Evolutionary conservation across 2,888 invertebrate species (phyloP), one percentile per base, ranked within the genome.

Genomic region (Byasa hedistus): DNA sequence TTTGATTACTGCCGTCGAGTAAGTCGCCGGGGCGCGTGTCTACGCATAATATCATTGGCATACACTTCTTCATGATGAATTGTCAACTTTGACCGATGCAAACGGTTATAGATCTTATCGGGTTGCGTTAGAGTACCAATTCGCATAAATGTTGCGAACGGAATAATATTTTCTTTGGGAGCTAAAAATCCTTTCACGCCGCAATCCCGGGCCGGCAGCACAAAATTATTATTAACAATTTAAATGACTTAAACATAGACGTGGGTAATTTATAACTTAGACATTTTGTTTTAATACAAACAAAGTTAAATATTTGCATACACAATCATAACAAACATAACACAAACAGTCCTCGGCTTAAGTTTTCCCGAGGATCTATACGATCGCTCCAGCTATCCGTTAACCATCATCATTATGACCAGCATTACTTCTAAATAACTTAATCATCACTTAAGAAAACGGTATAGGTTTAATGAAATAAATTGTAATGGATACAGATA

Each of bases 31-130:
- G 69, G 70, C 70, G 85, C 89, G 88, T 90, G 90, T 84, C 87
- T 83, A 80, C 83, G 90, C 90, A 90, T 90, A 90, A 89, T 89
- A 85, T 89, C 85, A 85, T 86, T 81, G 82, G 83, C 85, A 85
- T 78, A 85, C 84, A 85, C 83, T 79, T 80, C 81, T 79, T 78
- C 80, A 78, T 80, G 87, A 88, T 90, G 89, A 88, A 87, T 83
- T 89, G 89, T 89, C 89, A 88, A 86, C 84, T 87, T 83, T 79
- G 63, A 57, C 44, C 15, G 2, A n/a, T 39, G 17, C 68, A 70
- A 67, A 58, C 44, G 21, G 81, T 66, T 75, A 73, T 72, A 8
- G 66, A 75, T 79, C 74, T 61, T 81, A 78, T 62, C 0, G 0
- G 8, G 0, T 17, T 15, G 0, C 0, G 0, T 0, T 64, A 75